These are phyloP conservation scores for Molossus alvarezi DNA, from an alignment of 2,797 vertebrate genomes.

Conservation along the genomic window DNA sequence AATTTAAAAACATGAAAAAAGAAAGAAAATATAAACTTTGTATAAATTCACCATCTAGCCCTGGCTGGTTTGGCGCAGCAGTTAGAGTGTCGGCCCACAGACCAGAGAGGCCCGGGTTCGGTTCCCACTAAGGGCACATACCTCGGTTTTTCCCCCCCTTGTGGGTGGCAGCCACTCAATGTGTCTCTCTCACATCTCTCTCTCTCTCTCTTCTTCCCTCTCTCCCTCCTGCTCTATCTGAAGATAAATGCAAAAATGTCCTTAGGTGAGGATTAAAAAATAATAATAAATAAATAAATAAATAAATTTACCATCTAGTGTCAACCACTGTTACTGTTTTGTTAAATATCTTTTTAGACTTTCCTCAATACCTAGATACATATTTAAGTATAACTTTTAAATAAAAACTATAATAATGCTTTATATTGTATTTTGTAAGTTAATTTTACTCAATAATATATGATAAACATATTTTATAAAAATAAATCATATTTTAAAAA, in stretches of 20 bases:
- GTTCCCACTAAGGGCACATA: too few species aligned
- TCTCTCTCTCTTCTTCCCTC: too few species aligned
- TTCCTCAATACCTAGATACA: neutral
- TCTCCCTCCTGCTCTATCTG: too few species aligned
- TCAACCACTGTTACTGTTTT: neutral
- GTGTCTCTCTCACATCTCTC: too few species aligned
- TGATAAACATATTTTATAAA: slow-evolving; percentile 3
- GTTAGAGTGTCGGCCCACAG: too few species aligned
- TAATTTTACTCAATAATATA: neutral
- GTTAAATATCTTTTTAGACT: neutral
- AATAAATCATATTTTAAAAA: slow-evolving; percentile 23
- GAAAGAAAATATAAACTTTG: neutral
- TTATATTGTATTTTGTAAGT: slow-evolving; percentile 13
- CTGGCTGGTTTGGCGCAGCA: too few species aligned
- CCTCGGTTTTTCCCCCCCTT: too few species aligned
- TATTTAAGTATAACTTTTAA: slow-evolving; percentile 43
- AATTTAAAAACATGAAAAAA: slow-evolving; percentile 8
- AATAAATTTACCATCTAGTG: neutral
- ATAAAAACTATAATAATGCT: neutral
- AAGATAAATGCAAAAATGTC: too few species aligned
- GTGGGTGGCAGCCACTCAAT: too few species aligned
- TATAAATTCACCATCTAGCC: neutral
- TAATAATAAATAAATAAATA: too few species aligned
- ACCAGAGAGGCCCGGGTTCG: too few species aligned
- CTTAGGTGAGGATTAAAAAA: too few species aligned